Evolutionary conservation across 2,888 invertebrate genomes (phyloP), one percentile per base, ranked within the genome.

Genomic region (Agapostemon virescens): DNA sequence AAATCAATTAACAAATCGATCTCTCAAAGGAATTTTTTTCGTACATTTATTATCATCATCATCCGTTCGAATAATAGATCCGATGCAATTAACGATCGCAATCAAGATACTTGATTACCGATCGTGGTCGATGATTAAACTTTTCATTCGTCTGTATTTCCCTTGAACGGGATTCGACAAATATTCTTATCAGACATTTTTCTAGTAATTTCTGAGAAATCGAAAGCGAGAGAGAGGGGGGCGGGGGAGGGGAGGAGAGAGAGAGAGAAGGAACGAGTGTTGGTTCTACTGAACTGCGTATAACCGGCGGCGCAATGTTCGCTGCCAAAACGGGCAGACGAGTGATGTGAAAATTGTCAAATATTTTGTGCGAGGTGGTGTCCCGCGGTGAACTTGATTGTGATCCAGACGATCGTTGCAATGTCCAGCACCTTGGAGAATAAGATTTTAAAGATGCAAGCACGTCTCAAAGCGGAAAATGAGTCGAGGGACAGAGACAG

Each of bases 371-470:
- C 80, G 76, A 85, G 86, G 79, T 85, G 79, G 83, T 83, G 84
- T 82, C 80, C 82, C 79, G 83, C 78, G 85, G 78, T 81, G 86
- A 86, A 81, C 75, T 81, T 82, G 73, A 77, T 77, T 63, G 74
- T 79, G 82, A 75, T 66, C 36, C n/a, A 70, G 63, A 74, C 77
- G 67, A 76, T 23, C 64, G 49, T 71, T 79, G 79, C 78, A 69
- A 96, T 96, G 96, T 96, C 96, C 93, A 95, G 95, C 94, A 95
- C 95, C 93, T 94, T 96, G 92, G 96, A 96, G 93, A 96, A 96
- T 91, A 97, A 96, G 94, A 95, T 98, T 92, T 95, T 96, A 93
- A 96, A 95, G 91, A 94, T 98, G 93, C 95, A 98, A 93, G 96
- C 96, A 92, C 95, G 96, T 90, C 94, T 98, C 88, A 95, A 95